phyloP scores from a whole-genome alignment of 2,797 vertebrate genomes.

The Iguana delicatissima region DNA sequence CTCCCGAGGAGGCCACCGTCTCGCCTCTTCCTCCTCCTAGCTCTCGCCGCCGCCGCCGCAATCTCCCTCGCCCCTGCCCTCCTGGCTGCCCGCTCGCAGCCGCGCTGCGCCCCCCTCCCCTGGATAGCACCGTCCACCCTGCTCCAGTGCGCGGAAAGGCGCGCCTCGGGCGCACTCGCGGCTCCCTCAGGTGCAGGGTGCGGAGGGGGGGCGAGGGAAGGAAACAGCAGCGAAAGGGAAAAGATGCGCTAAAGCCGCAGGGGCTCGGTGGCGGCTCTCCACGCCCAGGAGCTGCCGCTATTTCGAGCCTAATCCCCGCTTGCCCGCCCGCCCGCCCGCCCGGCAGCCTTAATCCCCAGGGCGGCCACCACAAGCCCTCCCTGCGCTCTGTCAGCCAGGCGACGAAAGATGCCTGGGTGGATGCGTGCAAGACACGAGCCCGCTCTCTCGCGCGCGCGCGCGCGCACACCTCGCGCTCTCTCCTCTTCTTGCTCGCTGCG shows the following conservation, averaged over 20 bases:
- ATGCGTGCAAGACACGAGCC: neutral
- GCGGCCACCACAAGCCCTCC: constrained; percentile 44
- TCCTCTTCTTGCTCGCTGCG: constrained; percentile 34
- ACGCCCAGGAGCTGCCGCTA: constrained; percentile 60
- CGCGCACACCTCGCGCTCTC: constrained; percentile 59
- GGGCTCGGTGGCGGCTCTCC: constrained; percentile 54
- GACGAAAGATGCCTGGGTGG: neutral
- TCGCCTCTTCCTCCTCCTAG: neutral
- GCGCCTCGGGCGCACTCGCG: constrained; percentile 21
- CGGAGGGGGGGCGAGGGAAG: neutral
- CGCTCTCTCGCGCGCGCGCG: neutral
- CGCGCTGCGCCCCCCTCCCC: too few relatives aligned
- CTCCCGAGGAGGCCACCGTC: constrained; percentile 45
- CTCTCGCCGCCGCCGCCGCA: neutral
- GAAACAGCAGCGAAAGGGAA: neutral
- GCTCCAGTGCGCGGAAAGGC: constrained; percentile 23
- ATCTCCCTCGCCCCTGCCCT: constrained; percentile 23
- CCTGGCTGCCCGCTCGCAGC: too few relatives aligned
- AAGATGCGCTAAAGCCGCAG: constrained; percentile 26
- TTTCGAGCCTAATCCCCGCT: constrained; percentile 67
- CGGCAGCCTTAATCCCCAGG: constrained; percentile 59
- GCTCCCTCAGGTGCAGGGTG: constrained; percentile 58
- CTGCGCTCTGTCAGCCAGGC: neutral
- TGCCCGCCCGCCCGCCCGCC: constrained; percentile 54
- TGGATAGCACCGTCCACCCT: neutral